Evolutionary conservation across 2,888 invertebrate genomes (phyloP).

Genomic region (Poecilobothrus nobilitatus): DNA sequence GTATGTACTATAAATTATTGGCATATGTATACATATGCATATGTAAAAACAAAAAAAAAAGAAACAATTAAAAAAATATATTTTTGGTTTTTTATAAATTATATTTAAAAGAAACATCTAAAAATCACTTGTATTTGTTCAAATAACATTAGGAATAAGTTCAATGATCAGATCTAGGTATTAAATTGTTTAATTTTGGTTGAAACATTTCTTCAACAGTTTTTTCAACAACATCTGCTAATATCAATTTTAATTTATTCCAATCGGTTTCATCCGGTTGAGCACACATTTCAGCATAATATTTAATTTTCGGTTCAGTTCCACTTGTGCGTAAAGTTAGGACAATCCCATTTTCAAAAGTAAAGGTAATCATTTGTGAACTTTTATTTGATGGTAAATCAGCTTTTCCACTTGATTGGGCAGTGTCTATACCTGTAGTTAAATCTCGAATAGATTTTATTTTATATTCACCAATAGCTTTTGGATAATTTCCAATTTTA

Average conservation of each 20-base stretch:
- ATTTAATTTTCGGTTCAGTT: constrained; percentile 98
- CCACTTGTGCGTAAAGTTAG: constrained; percentile 92
- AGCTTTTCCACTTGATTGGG: constrained; percentile 59
- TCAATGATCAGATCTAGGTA: constrained; percentile 24
- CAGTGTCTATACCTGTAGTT: constrained; percentile 69
- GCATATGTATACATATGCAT: too few species aligned
- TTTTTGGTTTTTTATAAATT: background rate
- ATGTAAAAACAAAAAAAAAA: too few species aligned
- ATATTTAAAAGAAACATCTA: background rate
- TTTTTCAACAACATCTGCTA: constrained; percentile 66
- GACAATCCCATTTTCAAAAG: constrained; percentile 75
- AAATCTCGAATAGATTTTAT: constrained; percentile 75
- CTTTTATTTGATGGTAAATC: constrained; percentile 57
- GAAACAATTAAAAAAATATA: background rate
- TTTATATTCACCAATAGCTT: constrained; percentile 55
- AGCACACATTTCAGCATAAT: constrained; percentile 86
- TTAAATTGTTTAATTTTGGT: constrained; percentile 61
- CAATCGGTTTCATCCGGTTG: constrained; percentile 58
- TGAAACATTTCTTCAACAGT: constrained; percentile 74
- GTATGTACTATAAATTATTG: too few species aligned
- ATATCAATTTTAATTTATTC: constrained; percentile 50
- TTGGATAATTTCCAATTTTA: constrained; percentile 57
- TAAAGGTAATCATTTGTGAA: constrained; percentile 91
- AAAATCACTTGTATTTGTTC: background rate
- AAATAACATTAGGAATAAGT: background rate